phyloP scores from a whole-genome alignment of 2,888 invertebrate genomes.

The Choreutis nemorana region DNA sequence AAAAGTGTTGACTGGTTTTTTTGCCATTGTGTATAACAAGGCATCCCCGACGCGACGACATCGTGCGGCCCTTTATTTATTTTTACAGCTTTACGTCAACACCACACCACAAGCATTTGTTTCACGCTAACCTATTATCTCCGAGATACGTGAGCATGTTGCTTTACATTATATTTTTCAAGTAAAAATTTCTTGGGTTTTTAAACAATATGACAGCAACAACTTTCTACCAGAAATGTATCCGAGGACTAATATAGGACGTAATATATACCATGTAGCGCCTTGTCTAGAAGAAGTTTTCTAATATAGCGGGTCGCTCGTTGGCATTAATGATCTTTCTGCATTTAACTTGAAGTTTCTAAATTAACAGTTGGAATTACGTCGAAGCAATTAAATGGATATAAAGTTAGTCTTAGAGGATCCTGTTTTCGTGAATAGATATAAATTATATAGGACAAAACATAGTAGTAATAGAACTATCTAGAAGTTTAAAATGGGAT shows the following conservation, averaged over 20 bases:
- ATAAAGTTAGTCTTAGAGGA: constrained; percentile 11
- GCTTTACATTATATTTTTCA: constrained; percentile 27
- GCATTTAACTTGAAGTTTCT: constrained; percentile 25
- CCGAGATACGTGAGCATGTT: constrained; percentile 29
- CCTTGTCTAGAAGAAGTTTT: constrained; percentile 31
- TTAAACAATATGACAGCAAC: not conserved
- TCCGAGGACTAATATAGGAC: constrained; percentile 10
- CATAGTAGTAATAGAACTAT: too few species aligned
- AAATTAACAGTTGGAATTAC: constrained; percentile 31
- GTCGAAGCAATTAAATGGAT: constrained; percentile 12
- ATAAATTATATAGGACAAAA: too few species aligned
- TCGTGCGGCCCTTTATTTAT: constrained; percentile 35
- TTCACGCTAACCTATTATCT: constrained; percentile 35
- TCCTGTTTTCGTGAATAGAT: too few species aligned
- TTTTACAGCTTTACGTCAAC: constrained; percentile 42
- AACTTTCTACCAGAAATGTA: not conserved
- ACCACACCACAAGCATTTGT: constrained; percentile 40
- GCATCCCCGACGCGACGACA: constrained; percentile 19
- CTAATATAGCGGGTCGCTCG: constrained; percentile 30
- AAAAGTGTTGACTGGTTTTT: too few species aligned
- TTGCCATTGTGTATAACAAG: constrained; percentile 17
- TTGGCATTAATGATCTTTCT: constrained; percentile 25
- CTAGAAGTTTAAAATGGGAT: too few species aligned
- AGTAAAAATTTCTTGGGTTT: not conserved
- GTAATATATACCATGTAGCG: constrained; percentile 29